Conservation (phyloP, 2,888 invertebrate species). For the Vanessa cardui region DNA sequence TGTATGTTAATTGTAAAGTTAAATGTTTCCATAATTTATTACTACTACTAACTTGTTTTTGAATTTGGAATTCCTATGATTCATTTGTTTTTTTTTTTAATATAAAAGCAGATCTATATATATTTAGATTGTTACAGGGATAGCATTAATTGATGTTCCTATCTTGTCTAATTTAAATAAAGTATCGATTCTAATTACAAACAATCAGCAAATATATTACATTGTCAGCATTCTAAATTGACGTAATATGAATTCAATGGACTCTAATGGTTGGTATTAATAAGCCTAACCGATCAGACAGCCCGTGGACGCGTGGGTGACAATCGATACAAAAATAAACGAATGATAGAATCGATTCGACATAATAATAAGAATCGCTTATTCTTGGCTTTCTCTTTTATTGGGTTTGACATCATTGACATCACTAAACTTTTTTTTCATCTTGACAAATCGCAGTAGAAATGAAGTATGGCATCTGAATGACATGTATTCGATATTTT, state of each 20-base stretch:
- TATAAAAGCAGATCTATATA: too few species aligned
- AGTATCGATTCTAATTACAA: conserved; percentile 33
- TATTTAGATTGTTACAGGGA: neutral
- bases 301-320: conserved; percentile 62
- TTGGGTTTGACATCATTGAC: conserved; percentile 21
- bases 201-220: conserved; percentile 35
- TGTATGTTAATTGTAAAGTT: too few species aligned
- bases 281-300: conserved; percentile 47
- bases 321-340: conserved; percentile 36
- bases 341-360: conserved; percentile 20
- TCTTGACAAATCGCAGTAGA: conserved; percentile 1
- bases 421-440: conserved; percentile 3
- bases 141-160: conserved; percentile 11
- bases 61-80: too few species aligned
- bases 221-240: conserved; percentile 50
- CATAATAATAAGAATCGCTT: conserved; percentile 17
- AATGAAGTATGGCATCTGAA: neutral
- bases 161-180: conserved; percentile 28
- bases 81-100: too few species aligned
- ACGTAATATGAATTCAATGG: conserved; percentile 61
- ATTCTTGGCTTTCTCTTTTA: conserved; percentile 35
- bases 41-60: too few species aligned
- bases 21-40: too few species aligned
- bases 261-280: conserved; percentile 54
- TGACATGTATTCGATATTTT: neutral